Percentiles rank a stretch among this genome's conserved stretches.
These are phyloP conservation scores for Macropus fuliginosus DNA, from an alignment of 2,797 vertebrate species.

Conservation along the genomic window DNA sequence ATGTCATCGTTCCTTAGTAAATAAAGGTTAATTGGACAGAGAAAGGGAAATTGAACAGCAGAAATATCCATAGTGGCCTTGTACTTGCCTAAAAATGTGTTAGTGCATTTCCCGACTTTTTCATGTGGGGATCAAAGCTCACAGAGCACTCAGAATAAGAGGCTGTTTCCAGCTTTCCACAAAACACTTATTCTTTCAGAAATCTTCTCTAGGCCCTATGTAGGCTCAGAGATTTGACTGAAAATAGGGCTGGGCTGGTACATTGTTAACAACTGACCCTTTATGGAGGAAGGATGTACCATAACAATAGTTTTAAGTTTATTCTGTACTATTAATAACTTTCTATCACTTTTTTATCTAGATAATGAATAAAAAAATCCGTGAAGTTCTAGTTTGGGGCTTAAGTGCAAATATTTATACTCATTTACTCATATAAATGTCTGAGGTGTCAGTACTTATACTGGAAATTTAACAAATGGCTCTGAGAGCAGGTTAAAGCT, in stretches of 20 bases:
- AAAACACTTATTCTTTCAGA: background rate
- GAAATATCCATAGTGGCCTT: slow-evolving; percentile 55
- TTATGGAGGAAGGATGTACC: background rate
- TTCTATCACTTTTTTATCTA: background rate
- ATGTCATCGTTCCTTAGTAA: slow-evolving; percentile 78
- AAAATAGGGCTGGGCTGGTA: background rate
- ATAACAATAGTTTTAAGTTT: background rate
- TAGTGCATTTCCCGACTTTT: slow-evolving; percentile 28
- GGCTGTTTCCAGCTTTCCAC: background rate
- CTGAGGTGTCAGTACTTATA: background rate
- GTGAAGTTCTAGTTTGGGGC: background rate
- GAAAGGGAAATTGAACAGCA: slow-evolving; percentile 66
- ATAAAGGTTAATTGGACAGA: slow-evolving; percentile 85
- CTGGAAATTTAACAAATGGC: background rate
- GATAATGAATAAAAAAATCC: background rate
- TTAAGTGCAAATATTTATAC: background rate
- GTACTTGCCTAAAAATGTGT: slow-evolving; percentile 51
- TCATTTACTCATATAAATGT: background rate
- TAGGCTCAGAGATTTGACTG: background rate
- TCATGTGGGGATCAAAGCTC: background rate
- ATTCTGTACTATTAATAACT: background rate
- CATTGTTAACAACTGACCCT: background rate
- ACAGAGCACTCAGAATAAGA: background rate
- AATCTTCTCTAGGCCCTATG: background rate
- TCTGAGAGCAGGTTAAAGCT: background rate